A percentile compares a stretch with the other conserved stretches of the same genome.
Conservation (phyloP, 2,113 vertebrate species). For the Oryzias celebensis region DNA sequence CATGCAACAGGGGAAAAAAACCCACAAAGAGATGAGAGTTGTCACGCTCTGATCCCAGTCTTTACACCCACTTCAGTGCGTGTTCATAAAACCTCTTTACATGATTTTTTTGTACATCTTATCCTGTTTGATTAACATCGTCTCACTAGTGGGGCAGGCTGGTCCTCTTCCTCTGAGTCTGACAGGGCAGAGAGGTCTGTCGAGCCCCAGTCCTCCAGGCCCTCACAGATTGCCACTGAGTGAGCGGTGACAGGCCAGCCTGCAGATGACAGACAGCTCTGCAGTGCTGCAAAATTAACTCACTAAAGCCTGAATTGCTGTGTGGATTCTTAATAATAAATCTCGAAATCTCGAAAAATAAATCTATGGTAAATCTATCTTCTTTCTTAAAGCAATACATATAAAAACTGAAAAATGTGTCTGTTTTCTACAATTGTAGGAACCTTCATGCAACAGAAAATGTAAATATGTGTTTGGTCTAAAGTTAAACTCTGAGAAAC, state of each 20-base stretch:
- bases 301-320: neutral
- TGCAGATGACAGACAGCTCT: slow-evolving; percentile 45
- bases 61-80: too few relatives aligned
- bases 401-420: too few relatives aligned
- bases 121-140: neutral
- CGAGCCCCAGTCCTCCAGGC: slow-evolving; percentile 83
- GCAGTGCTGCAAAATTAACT: neutral
- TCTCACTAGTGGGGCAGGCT: slow-evolving; percentile 82
- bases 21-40: neutral
- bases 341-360: too few relatives aligned
- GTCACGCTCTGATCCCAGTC: neutral
- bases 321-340: neutral
- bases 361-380: too few relatives aligned
- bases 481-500: too few relatives aligned
- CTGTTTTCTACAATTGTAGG: too few relatives aligned
- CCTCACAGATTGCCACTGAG: slow-evolving; percentile 84
- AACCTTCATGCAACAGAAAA: too few relatives aligned
- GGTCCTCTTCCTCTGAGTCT: slow-evolving; percentile 84
- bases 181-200: slow-evolving; percentile 83
- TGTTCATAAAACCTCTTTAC: neutral
- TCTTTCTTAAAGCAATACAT: too few relatives aligned
- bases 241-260: slow-evolving; percentile 84
- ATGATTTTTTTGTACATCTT: neutral
- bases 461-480: too few relatives aligned
- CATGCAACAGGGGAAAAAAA: neutral